phyloP scores from a whole-genome alignment of 2,888 invertebrate species.

The Agonopterix heracliana region DNA sequence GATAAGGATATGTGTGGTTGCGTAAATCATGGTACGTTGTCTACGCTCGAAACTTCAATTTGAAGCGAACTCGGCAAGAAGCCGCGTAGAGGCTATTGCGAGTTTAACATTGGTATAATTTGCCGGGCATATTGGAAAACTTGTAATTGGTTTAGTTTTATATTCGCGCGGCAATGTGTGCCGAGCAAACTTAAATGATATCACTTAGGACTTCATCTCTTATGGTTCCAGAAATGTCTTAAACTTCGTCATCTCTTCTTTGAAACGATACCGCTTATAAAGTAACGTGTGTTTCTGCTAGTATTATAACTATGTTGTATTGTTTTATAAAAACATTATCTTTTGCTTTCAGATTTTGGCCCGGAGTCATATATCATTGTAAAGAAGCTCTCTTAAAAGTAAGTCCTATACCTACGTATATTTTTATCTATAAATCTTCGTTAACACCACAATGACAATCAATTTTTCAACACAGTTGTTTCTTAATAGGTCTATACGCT shows the following conservation, averaged over 20 bases:
- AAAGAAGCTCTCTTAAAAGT: constrained; percentile 61
- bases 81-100: constrained; percentile 48
- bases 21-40: constrained; percentile 27
- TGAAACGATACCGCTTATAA: constrained; percentile 2
- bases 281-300: constrained; percentile 2
- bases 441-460: constrained; percentile 21
- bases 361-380: constrained; percentile 70
- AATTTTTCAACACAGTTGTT: constrained; percentile 7
- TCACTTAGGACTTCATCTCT: constrained; percentile 40
- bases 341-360: constrained; percentile 61
- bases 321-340: background rate
- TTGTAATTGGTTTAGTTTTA: constrained; percentile 72
- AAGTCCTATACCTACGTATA: constrained; percentile 25
- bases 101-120: constrained; percentile 65
- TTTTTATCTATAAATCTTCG: background rate
- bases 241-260: background rate
- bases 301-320: background rate
- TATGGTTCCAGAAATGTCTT: constrained; percentile 4
- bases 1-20: constrained; percentile 6
- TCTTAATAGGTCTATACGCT: constrained; percentile 21
- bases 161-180: constrained; percentile 54
- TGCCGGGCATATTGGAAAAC: constrained; percentile 67
- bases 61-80: constrained; percentile 43
- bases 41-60: constrained; percentile 41
- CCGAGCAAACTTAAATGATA: constrained; percentile 51